Percentiles rank a stretch among this genome's conserved stretches.
phyloP scores from a whole-genome alignment of 2,797 vertebrate genomes.

The Anas acuta region DNA sequence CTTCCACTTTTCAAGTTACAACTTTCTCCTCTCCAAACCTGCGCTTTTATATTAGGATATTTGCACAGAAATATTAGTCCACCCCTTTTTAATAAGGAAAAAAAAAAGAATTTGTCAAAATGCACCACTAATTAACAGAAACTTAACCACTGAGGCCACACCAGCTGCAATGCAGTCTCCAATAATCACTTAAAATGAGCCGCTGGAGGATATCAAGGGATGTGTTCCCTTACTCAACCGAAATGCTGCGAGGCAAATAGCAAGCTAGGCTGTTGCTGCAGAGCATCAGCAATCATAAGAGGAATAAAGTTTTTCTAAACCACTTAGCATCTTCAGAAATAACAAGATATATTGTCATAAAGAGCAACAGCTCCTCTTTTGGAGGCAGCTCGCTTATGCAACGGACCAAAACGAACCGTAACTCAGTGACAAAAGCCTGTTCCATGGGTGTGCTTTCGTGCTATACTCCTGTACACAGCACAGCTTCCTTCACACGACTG shows the following conservation, averaged over 20 bases:
- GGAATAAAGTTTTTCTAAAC: background rate
- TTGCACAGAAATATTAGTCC: background rate
- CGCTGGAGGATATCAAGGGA: background rate
- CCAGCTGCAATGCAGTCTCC: background rate
- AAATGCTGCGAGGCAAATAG: background rate
- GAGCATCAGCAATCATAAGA: background rate
- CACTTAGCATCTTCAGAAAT: background rate
- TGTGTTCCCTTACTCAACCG: fast-evolving
- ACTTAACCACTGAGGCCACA: background rate
- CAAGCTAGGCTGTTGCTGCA: background rate
- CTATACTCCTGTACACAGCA: background rate
- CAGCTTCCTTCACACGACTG: background rate
- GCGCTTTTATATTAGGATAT: background rate
- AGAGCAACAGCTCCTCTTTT: background rate
- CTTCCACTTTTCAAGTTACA: background rate
- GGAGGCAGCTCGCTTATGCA: background rate
- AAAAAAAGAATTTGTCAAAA: background rate
- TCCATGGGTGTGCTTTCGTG: background rate
- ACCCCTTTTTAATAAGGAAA: fast-evolving
- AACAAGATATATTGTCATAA: background rate
- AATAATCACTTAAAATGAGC: background rate
- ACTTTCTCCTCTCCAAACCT: background rate
- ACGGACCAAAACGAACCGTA: background rate
- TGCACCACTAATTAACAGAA: background rate
- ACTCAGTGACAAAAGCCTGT: background rate